Evolutionary conservation across 2,797 vertebrate genomes (phyloP).

Genomic region (Valencia hispanica): DNA sequence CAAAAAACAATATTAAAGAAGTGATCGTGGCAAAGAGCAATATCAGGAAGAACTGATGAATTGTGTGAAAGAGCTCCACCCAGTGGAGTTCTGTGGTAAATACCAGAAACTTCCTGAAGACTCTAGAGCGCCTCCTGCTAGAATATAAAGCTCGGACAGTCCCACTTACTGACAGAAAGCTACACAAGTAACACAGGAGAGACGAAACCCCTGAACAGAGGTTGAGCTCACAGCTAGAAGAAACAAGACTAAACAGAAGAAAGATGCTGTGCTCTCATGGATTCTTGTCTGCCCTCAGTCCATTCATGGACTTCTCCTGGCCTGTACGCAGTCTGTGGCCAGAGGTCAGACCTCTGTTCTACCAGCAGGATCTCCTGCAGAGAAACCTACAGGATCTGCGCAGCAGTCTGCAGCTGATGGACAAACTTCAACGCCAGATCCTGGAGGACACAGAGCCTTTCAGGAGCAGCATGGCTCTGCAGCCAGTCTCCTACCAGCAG

Average conservation of each 20-base stretch:
- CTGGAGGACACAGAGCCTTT: constrained; percentile 66
- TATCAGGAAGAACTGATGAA: not conserved
- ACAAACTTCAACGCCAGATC: constrained; percentile 62
- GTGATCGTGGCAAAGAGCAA: not conserved
- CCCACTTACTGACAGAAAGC: not conserved
- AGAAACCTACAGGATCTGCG: constrained; percentile 71
- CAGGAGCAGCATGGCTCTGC: constrained; percentile 34
- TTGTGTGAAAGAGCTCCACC: not conserved
- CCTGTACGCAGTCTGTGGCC: constrained; percentile 72
- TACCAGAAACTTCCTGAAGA: not conserved
- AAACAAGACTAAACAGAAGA: not conserved
- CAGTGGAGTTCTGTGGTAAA: not conserved
- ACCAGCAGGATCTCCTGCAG: constrained; percentile 55
- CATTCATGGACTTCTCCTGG: constrained; percentile 65
- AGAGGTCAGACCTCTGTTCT: constrained; percentile 67
- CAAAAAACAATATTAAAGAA: not conserved
- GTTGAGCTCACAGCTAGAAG: constrained; percentile 9
- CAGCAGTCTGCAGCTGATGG: constrained; percentile 69
- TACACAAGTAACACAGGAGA: not conserved
- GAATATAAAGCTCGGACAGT: constrained; percentile 10
- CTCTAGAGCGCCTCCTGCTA: constrained; percentile 9
- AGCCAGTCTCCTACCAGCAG: constrained; percentile 64
- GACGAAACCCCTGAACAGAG: constrained; percentile 9
- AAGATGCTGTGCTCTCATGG: constrained; percentile 68
- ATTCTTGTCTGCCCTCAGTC: constrained; percentile 52